Base-by-base conservation (phyloP, 2,888 invertebrate species). In the Leucoma salicis region DNA sequence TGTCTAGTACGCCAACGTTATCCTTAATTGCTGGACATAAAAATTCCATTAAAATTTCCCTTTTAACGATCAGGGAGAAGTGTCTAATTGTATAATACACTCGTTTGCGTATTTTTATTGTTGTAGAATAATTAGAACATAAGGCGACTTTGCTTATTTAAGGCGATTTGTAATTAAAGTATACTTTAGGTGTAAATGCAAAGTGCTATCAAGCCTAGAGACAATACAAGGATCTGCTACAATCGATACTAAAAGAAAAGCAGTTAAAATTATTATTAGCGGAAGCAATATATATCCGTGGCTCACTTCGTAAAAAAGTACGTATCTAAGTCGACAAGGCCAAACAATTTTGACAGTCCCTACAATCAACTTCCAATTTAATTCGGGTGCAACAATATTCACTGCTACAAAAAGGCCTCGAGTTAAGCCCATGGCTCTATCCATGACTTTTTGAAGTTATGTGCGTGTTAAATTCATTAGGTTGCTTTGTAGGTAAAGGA, bases 31-130 rank as follows among this genome's bases (percentile, higher is more conserved):
- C 86, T 86, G 86, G 82, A 89, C 89, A 89, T 90, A 90, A 90
- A 90, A 90, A 90, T 90, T 90, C 90, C 90, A 90, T 90, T 90
- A 86, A 89, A 90, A 89, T 90, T 90, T 90, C 86, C 90, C 81
- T 89, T 90, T 89, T 89, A 88, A 88, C 87, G 85, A 88, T 88
- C 84, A 68, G 72, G 83, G 86, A 83, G 82, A 85, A 83, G 86
- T 87, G 86, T 85, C 88, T 89, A 88, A 89, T 89, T 89, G 88
- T 86, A 89, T 89, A 89, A 89, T 89, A 89, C 82, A 89, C 89
- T 89, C 89, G 88, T 89, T 89, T 87, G 82, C 89, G 89, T 89
- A 88, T 88, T 89, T 89, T 89, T 89, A 89, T 88, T 80, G 87
- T 85, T 74, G 78, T 82, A 84, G 83, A 86, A 89, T 89, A 88